phyloP scores from a whole-genome alignment of 2,797 vertebrate species.

The Phrynocephalus guinanensis region DNA sequence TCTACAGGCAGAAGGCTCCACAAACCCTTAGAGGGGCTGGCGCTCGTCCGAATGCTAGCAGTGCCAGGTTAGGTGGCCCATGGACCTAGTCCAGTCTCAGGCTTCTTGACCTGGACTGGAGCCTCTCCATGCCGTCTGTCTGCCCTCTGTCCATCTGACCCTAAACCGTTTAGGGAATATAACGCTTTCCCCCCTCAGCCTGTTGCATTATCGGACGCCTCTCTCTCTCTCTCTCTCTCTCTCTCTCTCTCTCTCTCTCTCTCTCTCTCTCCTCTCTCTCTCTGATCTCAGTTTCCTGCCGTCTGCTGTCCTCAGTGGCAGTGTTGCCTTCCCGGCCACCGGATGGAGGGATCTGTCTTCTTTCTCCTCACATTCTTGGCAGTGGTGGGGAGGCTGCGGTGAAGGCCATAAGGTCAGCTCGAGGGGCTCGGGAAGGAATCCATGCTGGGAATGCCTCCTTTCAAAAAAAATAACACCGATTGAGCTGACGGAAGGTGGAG shows the following conservation, averaged over 20 bases:
- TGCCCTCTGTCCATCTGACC: not conserved
- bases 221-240: not conserved
- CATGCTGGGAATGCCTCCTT: not conserved
- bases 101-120: not conserved
- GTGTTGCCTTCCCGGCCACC: too few species aligned
- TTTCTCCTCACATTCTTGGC: not conserved
- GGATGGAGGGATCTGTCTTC: not conserved
- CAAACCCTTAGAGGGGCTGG: too few species aligned
- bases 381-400: not conserved
- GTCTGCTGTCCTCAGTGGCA: not conserved
- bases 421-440: not conserved
- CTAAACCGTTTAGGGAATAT: not conserved
- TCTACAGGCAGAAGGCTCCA: too few species aligned
- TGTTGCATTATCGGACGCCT: too few species aligned
- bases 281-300: not conserved
- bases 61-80: too few species aligned
- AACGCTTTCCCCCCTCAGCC: too few species aligned
- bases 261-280: too few species aligned
- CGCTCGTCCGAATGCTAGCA: too few species aligned
- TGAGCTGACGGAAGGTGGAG: not conserved
- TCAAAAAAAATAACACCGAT: not conserved
- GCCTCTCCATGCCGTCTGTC: not conserved
- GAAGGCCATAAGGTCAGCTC: rapidly evolving
- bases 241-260: not conserved
- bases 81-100: too few species aligned